Conservation (phyloP, 2,113 vertebrate species). For the Agelaius phoeniceus region DNA sequence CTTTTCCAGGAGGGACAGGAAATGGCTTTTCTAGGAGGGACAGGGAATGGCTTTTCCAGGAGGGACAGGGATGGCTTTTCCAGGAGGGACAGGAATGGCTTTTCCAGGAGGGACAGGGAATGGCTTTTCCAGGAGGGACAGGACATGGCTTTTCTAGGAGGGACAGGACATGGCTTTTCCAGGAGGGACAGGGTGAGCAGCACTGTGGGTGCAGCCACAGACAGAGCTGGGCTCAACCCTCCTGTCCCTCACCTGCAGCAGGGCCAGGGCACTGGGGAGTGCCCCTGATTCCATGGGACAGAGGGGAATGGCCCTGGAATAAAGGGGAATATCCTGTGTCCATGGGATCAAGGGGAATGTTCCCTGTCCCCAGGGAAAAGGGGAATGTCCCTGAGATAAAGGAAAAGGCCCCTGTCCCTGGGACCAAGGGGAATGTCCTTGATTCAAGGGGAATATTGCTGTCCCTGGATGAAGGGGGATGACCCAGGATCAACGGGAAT, state of each 20-base stretch:
- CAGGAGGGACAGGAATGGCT: rapidly evolving
- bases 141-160: not conserved
- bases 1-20: rapidly evolving
- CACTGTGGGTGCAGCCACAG: rapidly evolving
- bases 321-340: not conserved
- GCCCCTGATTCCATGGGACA: not conserved
- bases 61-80: not conserved
- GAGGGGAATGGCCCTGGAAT: not conserved
- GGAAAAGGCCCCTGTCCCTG: not conserved
- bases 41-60: not conserved
- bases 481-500: too few relatives aligned
- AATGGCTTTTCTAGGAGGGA: not conserved
- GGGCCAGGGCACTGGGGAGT: not conserved
- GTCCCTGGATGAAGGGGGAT: too few relatives aligned
- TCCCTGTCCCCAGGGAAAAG: too few relatives aligned
- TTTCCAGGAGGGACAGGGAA: not conserved
- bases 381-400: too few relatives aligned
- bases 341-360: not conserved
- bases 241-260: too few relatives aligned
- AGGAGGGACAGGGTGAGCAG: rapidly evolving
- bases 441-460: not conserved
- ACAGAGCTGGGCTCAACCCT: not conserved
- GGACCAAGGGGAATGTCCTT: not conserved
- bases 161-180: not conserved
- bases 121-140: too few relatives aligned